Base-by-base conservation (phyloP, 2,797 vertebrate species). In the Amazona finschi region DNA sequence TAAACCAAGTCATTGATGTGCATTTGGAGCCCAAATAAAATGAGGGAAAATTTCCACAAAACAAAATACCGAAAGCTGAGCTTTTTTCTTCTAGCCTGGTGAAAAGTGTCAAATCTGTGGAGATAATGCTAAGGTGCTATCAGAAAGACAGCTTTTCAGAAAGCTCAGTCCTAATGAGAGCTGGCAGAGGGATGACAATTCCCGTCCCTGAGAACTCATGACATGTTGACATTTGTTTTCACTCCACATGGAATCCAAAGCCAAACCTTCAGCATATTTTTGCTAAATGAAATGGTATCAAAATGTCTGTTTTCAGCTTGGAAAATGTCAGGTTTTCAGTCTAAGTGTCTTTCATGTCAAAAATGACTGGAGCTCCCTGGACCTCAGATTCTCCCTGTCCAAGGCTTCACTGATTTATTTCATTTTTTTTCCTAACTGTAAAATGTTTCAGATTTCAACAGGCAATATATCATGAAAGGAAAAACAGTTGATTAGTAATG, bases 181-280 rank as follows among this genome's bases (percentile, higher is more conserved):
- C 70, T 87, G 85, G 49, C 55, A 72, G 31, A 81, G 21, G 15
- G 38, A 90, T 82, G 71, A 93, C 87, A 94, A 88, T 91, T 89
- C 80, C 53, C 44, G 61, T 57, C 80, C 44, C 38, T 87, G 77
- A 84, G 44, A 94, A 79, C 67, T 64, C 77, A 41, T 87, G 95
- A 94, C 89, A 86, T 88, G 88, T 93, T 91, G 93, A 94, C 87
- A 69, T 94, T 96, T 93, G 70, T 89, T 96, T 97, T 88, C 74
- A 67, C 39, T 91, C 28, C 39, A 47, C 33, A 25, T 33, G 43
- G 61, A 88, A 93, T 88, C 41, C 67, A 82, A 79, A 86, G 33
- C 44, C 49, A 91, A 87, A 76, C 39, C 47, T 58, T 77, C 38
- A 76, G 47, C 85, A 67, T 86, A 78, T 57, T 86, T 94, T 87